phyloP scores from a whole-genome alignment of 2,797 vertebrate genomes.

The Sebastolobus altivelis region DNA sequence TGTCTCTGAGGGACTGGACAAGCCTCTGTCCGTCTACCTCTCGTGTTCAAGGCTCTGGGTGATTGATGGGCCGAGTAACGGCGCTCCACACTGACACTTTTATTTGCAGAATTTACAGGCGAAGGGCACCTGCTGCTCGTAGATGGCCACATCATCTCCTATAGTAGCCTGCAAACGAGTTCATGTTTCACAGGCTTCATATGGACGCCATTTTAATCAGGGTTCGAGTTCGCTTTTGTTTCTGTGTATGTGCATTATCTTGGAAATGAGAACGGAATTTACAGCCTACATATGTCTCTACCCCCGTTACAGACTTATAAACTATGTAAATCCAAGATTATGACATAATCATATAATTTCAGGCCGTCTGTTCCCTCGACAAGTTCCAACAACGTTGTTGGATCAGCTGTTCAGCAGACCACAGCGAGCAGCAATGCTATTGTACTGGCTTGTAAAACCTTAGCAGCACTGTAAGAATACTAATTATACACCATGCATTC shows the following conservation, averaged over 20 bases:
- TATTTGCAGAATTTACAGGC: constrained; percentile 68
- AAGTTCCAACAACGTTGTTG: constrained; percentile 21
- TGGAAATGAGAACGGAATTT: constrained; percentile 45
- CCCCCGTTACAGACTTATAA: constrained; percentile 62
- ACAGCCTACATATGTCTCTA: constrained; percentile 57
- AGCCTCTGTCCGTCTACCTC: constrained; percentile 15
- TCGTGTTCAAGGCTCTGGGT: constrained; percentile 45
- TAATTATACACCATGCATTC: neutral
- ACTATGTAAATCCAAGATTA: constrained; percentile 71
- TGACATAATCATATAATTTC: constrained; percentile 58
- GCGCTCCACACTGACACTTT: constrained; percentile 61
- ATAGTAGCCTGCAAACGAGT: constrained; percentile 35
- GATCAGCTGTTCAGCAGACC: constrained; percentile 30
- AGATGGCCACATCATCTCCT: constrained; percentile 57
- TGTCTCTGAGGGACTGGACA: constrained; percentile 24
- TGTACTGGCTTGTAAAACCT: neutral
- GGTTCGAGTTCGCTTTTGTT: neutral
- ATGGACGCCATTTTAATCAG: constrained; percentile 23
- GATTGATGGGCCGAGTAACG: constrained; percentile 67
- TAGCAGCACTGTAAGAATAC: neutral
- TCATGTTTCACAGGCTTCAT: constrained; percentile 30
- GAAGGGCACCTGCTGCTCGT: constrained; percentile 63
- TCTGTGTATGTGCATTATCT: constrained; percentile 1
- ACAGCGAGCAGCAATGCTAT: neutral
- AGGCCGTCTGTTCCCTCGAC: constrained; percentile 53